Percentiles rank a stretch among this genome's conserved stretches.
These are phyloP conservation scores for Falcunculus frontatus DNA, from an alignment of 2,113 vertebrate genomes.

Conservation along the genomic window DNA sequence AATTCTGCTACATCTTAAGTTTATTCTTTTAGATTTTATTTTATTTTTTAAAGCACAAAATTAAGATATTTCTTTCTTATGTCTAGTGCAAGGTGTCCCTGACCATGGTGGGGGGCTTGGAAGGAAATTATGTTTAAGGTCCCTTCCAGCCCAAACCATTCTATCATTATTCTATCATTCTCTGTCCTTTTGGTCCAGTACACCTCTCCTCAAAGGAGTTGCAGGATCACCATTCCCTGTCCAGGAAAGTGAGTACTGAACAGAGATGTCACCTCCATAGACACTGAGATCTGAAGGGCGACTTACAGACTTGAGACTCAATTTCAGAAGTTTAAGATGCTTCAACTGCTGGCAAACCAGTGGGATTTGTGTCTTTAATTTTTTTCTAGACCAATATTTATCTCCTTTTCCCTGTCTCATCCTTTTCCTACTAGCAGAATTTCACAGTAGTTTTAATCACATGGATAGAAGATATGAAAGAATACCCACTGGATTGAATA, in stretches of 20 bases:
- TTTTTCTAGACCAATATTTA: background rate
- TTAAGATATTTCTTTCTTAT: background rate
- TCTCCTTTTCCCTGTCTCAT: background rate
- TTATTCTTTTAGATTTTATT: background rate
- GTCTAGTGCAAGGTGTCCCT: background rate
- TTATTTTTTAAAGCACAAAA: background rate
- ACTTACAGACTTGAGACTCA: background rate
- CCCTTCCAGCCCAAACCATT: background rate
- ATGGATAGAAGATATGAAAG: background rate
- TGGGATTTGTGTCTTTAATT: background rate
- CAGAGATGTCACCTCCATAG: background rate
- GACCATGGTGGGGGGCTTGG: background rate
- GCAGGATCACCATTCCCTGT: background rate
- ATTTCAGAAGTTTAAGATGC: background rate
- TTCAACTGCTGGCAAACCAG: background rate
- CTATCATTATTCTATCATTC: background rate
- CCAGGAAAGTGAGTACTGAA: background rate
- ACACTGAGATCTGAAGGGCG: background rate
- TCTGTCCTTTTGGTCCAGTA: background rate
- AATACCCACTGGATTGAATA: background rate
- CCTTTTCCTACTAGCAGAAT: background rate
- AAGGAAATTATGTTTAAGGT: background rate
- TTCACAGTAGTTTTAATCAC: background rate
- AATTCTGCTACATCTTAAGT: background rate
- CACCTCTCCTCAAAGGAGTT: background rate